Conservation (phyloP, 2,888 invertebrate genomes). For the Agelastica alni region DNA sequence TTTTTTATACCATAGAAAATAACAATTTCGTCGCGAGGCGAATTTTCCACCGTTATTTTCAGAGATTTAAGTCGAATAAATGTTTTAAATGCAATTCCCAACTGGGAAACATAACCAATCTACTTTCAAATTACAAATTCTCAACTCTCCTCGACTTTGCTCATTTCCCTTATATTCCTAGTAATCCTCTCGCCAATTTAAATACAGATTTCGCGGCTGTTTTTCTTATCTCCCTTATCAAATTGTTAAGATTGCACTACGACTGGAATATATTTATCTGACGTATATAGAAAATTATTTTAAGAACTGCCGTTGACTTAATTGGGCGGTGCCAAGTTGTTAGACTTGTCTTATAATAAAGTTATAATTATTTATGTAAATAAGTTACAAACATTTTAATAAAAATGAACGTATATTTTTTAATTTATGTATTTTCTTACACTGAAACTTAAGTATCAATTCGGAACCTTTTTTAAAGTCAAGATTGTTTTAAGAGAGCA, state of each 20-base stretch:
- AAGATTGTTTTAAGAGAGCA: too few relatives aligned
- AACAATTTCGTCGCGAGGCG: background rate
- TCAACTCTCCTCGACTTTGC: constrained; percentile 1
- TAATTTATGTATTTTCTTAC: too few relatives aligned
- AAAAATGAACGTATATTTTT: too few relatives aligned
- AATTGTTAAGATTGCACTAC: background rate
- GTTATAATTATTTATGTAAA: background rate
- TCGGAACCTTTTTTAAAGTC: too few relatives aligned
- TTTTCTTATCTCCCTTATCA: background rate
- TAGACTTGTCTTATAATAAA: too few relatives aligned
- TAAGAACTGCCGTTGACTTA: too few relatives aligned
- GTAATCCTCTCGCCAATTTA: constrained; percentile 1
- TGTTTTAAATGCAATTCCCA: constrained; percentile 6
- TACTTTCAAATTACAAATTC: constrained; percentile 2
- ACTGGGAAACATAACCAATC: constrained; percentile 2
- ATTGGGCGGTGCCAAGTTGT: too few relatives aligned
- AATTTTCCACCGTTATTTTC: background rate
- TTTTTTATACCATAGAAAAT: background rate
- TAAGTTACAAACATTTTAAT: background rate
- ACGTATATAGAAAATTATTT: background rate
- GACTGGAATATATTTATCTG: background rate
- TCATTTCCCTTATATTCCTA: background rate
- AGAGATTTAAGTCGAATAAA: background rate
- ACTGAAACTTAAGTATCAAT: too few relatives aligned
- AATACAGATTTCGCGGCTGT: constrained; percentile 1